phyloP scores from a whole-genome alignment of 1,140 invertebrate species.

The Drosophila guanche region DNA sequence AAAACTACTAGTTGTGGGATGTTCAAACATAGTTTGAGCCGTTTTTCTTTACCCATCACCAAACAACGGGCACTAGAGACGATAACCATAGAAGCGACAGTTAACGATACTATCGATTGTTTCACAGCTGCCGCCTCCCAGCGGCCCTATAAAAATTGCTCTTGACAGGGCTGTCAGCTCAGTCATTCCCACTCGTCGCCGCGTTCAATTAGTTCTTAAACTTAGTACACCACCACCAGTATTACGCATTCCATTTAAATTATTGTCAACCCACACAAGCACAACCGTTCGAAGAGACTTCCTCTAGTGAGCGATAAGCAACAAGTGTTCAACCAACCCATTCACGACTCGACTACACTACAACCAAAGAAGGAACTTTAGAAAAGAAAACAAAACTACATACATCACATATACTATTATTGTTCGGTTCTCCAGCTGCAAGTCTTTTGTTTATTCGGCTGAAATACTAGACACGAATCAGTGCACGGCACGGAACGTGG shows the following conservation, averaged over 20 bases:
- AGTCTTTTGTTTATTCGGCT: constrained; percentile 40
- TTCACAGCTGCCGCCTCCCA: not conserved
- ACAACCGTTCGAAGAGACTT: not conserved
- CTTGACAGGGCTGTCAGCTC: constrained; percentile 51
- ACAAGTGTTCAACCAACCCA: constrained; percentile 51
- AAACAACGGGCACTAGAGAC: not conserved
- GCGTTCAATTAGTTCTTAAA: constrained; percentile 46
- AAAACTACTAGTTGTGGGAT: not conserved
- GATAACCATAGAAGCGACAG: constrained; percentile 11
- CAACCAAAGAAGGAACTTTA: constrained; percentile 3
- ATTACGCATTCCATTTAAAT: constrained; percentile 50
- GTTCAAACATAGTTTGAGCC: not conserved
- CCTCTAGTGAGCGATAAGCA: constrained; percentile 52
- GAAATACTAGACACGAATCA: constrained; percentile 13
- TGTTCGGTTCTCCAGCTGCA: constrained; percentile 19
- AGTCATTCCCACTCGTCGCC: constrained; percentile 61
- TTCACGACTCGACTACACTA: constrained; percentile 5
- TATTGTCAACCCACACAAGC: constrained; percentile 10
- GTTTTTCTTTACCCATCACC: not conserved
- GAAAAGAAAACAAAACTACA: constrained; percentile 12
- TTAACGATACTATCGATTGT: constrained; percentile 15
- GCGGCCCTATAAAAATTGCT: constrained; percentile 66
- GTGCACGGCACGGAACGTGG: constrained; percentile 35
- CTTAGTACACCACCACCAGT: constrained; percentile 51
- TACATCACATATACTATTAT: constrained; percentile 4